Evolutionary conservation across 2,113 vertebrate genomes (phyloP), one percentile per base, ranked within the genome.

Genomic region (Lophius piscatorius): DNA sequence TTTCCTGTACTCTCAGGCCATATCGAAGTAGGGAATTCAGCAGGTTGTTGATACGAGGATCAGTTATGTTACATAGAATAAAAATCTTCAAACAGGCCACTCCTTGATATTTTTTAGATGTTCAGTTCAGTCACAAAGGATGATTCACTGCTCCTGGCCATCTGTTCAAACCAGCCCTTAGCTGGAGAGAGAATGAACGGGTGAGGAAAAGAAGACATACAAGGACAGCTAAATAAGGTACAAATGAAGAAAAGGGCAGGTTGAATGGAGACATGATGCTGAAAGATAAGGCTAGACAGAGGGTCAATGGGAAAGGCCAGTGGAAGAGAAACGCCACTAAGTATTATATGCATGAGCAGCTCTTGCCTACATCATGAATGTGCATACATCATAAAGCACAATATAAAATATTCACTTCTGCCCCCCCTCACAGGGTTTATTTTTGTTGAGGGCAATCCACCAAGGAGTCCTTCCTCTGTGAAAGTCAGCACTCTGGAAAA

Each of bases 341-440:
- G 38, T 35, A 10, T 5, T 5, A 48, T 22, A 29, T 38, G 34
- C 44, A 18, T 13, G 59, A 66, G 28, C 63, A 34, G 34, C 58
- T 42, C 23, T 45, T 60, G n/a, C 41, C 67, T 26, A 28, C 68
- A 62, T 57, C 57, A 47, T 26, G 61, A 63, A 71, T 60, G 61
- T 70, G 69, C 40, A 38, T 52, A 51, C 63, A 62, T 60, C 73
- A 51, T 56, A 68, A 76, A 70, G 69, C 52, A 52, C 57, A 26
- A 14, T 63, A 87, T 89, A 54, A 89, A 87, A 89, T 89, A 89
- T 89, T 89, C 73, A 87, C 74, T 73, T 58, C 70, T 70, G 74
- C 82, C 83, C 74, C 76, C 68, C 74, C 70, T 49, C 78, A 68
- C 59, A 0, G 47, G 58, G 74, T 74, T 85, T 82, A 82, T 84